Percentiles rank a stretch among this genome's conserved stretches.
Evolutionary conservation across 1,140 invertebrate species (phyloP).

Genomic region (Maniola jurtina): DNA sequence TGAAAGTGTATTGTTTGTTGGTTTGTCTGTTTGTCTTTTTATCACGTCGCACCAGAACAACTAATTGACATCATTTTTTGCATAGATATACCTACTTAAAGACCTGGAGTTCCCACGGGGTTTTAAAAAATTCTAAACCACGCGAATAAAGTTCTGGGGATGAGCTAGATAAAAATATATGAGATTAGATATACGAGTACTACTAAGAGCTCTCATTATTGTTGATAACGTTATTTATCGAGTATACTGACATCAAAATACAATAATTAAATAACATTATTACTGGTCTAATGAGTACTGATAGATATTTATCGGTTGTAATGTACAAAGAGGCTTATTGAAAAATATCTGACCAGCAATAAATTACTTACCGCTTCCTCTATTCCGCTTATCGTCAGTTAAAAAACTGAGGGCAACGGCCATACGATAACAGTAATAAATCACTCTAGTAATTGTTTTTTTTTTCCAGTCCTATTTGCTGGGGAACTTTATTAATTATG

Average conservation of each 20-base stretch:
- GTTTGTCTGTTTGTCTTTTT: too few species aligned
- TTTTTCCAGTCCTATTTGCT: slow-evolving; percentile 27
- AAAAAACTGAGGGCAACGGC: slow-evolving; percentile 51
- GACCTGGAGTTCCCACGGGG: too few species aligned
- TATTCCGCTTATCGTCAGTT: slow-evolving; percentile 57
- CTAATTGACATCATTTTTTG: too few species aligned
- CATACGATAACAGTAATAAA: slow-evolving; percentile 60
- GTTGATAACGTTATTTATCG: slow-evolving; percentile 31
- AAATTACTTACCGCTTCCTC: slow-evolving; percentile 61
- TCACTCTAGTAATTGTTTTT: slow-evolving; percentile 60
- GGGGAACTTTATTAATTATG: slow-evolving; percentile 29
- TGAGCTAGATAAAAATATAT: too few species aligned
- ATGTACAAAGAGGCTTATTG: slow-evolving; percentile 49
- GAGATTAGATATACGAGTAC: too few species aligned
- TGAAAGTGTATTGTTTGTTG: too few species aligned
- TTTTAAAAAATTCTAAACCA: too few species aligned
- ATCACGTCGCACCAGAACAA: too few species aligned
- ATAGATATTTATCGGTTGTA: slow-evolving; percentile 8
- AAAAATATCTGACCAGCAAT: slow-evolving; percentile 58
- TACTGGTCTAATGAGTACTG: slow-evolving; percentile 31
- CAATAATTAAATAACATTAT: slow-evolving; percentile 37
- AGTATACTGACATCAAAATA: slow-evolving; percentile 33
- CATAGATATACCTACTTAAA: too few species aligned
- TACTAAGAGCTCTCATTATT: too few species aligned
- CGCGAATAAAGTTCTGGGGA: neutral